Evolutionary conservation across 2,113 vertebrate genomes (phyloP), one percentile per base, ranked within the genome.

Genomic region (Laticauda colubrina): DNA sequence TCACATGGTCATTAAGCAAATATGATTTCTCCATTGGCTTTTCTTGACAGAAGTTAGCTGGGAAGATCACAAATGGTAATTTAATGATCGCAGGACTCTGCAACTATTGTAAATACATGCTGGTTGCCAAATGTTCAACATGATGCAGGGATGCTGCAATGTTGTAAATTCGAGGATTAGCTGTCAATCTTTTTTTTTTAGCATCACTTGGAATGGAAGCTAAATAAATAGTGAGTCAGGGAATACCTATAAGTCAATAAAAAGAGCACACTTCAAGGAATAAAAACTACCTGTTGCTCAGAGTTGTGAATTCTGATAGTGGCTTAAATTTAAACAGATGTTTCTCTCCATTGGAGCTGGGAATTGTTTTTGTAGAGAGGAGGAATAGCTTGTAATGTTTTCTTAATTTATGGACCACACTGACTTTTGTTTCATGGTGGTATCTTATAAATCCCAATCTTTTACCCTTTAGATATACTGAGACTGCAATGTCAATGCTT

Each of bases 291-390:
- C 57, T 55, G n/a, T 29, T 55, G 34, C 57, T 24, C 39, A 59
- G 54, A 89, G 39, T 57, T 21, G 51, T 89, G 54, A 48, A 90
- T 85, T 93, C 69, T 89, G 75, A 61, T 51, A 43, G 88, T 61
- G 69, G 56, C 26, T 92, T 89, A 89, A 26, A 85, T 92, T 85
- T 89, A 93, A 86, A 86, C 29, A 39, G 24, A 89, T 34, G 7
- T 45, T 89, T 88, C n/a, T n/a, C 88, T 85, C 29, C 21, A 85
- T 43, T 85, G 20, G 24, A 51, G 61, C 91, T 34, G 55, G 48
- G 54, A 20, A n/a, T 56, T 39, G 55, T 81, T 92, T 55, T 21
- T 51, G 39, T 20, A 48, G 55, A 75, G 53, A 24, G 53, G 23
- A 85, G 21, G 8, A 69, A 92, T 34, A 20, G 48, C 14, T 53